These are phyloP conservation scores for Caligus rogercresseyi DNA, from an alignment of 1,140 invertebrate species.

Conservation along the genomic window DNA sequence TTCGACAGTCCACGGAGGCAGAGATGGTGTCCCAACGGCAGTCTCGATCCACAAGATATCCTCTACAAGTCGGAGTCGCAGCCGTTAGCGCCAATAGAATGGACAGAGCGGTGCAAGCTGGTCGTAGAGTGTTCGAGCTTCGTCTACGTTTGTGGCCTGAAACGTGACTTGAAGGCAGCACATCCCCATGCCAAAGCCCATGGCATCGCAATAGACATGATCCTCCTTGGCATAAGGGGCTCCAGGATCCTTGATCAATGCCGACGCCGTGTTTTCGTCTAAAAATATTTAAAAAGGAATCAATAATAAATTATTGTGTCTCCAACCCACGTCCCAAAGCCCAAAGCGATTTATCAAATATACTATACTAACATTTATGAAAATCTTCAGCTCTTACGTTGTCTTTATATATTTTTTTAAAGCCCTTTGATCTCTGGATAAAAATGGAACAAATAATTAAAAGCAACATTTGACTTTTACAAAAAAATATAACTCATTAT, in stretches of 20 bases:
- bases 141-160: conserved; percentile 79
- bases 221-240: conserved; percentile 48
- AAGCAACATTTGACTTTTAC: no score
- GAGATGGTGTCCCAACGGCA: conserved; percentile 92
- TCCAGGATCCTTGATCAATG: conserved; percentile 24
- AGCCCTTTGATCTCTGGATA: no score
- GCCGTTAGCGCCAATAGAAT: conserved; percentile 93
- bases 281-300: not conserved
- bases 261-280: not conserved
- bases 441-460: no score
- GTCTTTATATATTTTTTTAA: no score
- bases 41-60: conserved; percentile 82
- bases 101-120: conserved; percentile 92
- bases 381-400: no score
- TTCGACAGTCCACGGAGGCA: conserved; percentile 85
- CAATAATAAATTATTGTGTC: no score
- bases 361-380: no score
- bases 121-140: conserved; percentile 89
- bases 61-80: conserved; percentile 78
- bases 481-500: no score
- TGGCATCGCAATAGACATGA: conserved; percentile 91
- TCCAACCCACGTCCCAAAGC: no score
- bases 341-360: no score
- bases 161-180: conserved; percentile 91
- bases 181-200: conserved; percentile 99